Conservation (phyloP, 2,797 vertebrate genomes). For the Periparus ater region DNA sequence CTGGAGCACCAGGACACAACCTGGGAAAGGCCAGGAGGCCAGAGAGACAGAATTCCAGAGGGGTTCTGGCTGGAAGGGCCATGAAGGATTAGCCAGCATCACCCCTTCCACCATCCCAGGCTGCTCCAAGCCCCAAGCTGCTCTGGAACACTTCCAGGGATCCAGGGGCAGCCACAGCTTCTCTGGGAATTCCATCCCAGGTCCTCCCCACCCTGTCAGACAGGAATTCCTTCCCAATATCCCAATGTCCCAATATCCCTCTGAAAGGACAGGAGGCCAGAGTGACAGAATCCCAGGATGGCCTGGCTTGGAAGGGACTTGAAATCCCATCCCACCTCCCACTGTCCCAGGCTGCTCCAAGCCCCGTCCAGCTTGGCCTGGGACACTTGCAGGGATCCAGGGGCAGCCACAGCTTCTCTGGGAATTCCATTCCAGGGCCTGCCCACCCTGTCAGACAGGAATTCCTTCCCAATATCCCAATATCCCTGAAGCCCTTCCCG, state of each 20-base stretch:
- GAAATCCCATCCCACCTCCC: too few species aligned
- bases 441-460: not conserved
- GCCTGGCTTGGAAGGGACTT: too few species aligned
- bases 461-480: not conserved
- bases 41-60: not conserved
- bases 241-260: too few species aligned
- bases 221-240: not conserved
- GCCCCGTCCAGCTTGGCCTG: not conserved
- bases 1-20: accelerated
- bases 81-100: accelerated
- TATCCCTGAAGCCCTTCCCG: accelerated
- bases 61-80: accelerated
- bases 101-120: not conserved
- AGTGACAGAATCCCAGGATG: too few species aligned
- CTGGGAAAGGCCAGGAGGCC: not conserved
- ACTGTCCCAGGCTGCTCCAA: too few species aligned
- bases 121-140: not conserved
- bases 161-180: not conserved
- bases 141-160: not conserved
- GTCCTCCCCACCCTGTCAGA: accelerated
- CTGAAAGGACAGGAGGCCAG: too few species aligned
- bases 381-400: not conserved
- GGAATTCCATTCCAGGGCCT: not conserved
- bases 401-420: not conserved
- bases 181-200: not conserved